These are phyloP conservation scores for Sisor rabdophorus DNA, from an alignment of 2,113 vertebrate species.

Conservation along the genomic window DNA sequence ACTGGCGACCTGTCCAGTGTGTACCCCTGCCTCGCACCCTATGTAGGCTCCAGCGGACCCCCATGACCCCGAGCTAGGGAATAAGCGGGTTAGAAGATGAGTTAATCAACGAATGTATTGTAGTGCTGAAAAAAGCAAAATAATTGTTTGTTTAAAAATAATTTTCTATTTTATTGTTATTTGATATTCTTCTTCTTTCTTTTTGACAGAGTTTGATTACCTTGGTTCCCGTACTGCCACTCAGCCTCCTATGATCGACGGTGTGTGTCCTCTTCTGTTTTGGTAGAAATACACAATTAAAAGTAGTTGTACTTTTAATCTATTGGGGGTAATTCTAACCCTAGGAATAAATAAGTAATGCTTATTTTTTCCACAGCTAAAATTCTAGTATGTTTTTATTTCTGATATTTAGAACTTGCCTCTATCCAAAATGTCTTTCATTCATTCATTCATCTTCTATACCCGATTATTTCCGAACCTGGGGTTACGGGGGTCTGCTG, in stretches of 20 bases:
- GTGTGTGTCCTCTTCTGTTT: conserved; percentile 63
- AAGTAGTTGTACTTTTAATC: neutral
- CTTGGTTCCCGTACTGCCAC: conserved; percentile 72
- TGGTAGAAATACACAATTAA: neutral
- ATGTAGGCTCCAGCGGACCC: no score
- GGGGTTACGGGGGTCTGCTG: no score
- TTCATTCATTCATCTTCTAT: no score
- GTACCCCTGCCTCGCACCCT: no score
- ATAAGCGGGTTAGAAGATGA: no score
- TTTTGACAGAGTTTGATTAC: conserved; percentile 75
- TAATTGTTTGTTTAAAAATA: neutral
- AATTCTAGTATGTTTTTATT: neutral
- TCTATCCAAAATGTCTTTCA: no score
- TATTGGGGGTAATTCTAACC: neutral
- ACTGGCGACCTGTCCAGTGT: no score
- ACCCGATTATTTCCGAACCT: no score
- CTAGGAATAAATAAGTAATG: neutral
- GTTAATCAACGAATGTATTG: neutral
- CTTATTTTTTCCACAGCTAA: neutral
- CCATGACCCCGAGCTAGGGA: no score
- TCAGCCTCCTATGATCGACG: conserved; percentile 70
- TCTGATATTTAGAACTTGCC: neutral
- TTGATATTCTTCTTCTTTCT: neutral
- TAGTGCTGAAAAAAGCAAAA: neutral
- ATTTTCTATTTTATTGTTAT: neutral